Evolutionary conservation across 2,113 vertebrate species (phyloP), one percentile per base, ranked within the genome.

Genomic region (Camelus bactrianus): DNA sequence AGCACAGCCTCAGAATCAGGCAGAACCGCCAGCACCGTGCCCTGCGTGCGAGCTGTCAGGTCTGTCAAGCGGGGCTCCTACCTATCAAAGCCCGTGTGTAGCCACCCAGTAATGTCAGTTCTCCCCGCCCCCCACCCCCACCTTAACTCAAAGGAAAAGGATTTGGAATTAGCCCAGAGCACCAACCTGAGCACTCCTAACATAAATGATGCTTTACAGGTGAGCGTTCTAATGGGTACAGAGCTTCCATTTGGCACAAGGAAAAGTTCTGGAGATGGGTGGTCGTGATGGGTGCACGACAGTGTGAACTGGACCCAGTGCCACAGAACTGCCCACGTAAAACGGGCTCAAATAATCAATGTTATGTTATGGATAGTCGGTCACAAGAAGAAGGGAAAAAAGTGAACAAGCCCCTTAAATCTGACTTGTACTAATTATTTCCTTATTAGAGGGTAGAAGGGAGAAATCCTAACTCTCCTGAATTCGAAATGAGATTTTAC

Each of bases 11-110:
- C 28, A 5, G 30, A 4, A 16, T 19, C 9, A 10, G 84, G 56
- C 26, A 42, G 46, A 12, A 6, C 30, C 0, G 19, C 3, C 22
- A 10, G 22, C 0, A 1, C 1, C 11, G 35, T 0, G 30, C 24
- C 8, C 42, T 20, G 30, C 20, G n/a, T 26, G 52, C 46, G 11
- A 4, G 11, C 1, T 46, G 30, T 35, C 46, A 15, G 8, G 2
- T 11, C 56, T 16, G 2, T 28, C 1, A n/a, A 20, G 14, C 1
- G 80, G 14, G 70, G 67, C 9, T 60, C 56, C 6, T 2, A 13
- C 42, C n/a, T 42, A 3, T 3, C 8, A 12, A 15, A 35, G 89
- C 14, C 38, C 15, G 46, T 14, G 17, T 1, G 11, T 0, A 38
- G 50, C 12, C 2, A 4, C n/a, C 54, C 48, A 0, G 1, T 6